Conservation (phyloP, 2,113 vertebrate genomes). For the Cisticola juncidis region DNA sequence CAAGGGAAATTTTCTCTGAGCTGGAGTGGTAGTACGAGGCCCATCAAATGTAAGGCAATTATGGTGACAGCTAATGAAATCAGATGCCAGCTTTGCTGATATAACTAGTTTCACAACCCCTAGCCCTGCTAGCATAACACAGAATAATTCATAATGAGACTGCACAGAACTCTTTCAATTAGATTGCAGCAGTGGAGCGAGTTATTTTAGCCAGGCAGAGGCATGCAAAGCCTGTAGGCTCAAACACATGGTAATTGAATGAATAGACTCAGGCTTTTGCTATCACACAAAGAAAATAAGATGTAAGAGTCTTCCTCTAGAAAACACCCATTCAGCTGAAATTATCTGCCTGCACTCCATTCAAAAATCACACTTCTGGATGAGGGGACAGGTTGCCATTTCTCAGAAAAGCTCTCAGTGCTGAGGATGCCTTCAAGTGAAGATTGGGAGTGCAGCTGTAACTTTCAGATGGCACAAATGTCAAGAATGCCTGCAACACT, state of each 20-base stretch:
- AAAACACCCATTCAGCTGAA: not conserved
- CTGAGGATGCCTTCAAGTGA: slow-evolving; percentile 12
- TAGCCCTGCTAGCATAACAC: slow-evolving; percentile 60
- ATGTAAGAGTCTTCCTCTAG: not conserved
- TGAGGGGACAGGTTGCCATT: not conserved
- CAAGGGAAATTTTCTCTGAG: not conserved
- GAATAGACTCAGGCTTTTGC: slow-evolving; percentile 37
- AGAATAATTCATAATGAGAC: slow-evolving; percentile 72
- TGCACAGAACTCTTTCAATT: slow-evolving; percentile 69
- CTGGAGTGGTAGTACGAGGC: not conserved
- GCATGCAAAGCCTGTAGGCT: slow-evolving; percentile 42
- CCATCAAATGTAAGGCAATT: slow-evolving; percentile 34
- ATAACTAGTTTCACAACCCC: slow-evolving; percentile 60
- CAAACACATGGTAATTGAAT: slow-evolving; percentile 41
- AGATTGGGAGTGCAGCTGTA: not conserved
- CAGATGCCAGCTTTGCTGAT: slow-evolving; percentile 57
- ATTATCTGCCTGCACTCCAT: not conserved
- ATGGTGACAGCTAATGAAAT: slow-evolving; percentile 57
- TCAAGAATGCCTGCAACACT: not conserved
- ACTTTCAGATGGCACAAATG: not conserved
- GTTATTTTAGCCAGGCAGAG: slow-evolving; percentile 65
- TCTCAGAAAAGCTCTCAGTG: not conserved
- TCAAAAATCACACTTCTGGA: not conserved
- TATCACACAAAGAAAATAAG: slow-evolving; percentile 48
- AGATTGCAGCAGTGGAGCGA: slow-evolving; percentile 50